phyloP scores from a whole-genome alignment of 2,113 vertebrate species.

The Limanda limanda region DNA sequence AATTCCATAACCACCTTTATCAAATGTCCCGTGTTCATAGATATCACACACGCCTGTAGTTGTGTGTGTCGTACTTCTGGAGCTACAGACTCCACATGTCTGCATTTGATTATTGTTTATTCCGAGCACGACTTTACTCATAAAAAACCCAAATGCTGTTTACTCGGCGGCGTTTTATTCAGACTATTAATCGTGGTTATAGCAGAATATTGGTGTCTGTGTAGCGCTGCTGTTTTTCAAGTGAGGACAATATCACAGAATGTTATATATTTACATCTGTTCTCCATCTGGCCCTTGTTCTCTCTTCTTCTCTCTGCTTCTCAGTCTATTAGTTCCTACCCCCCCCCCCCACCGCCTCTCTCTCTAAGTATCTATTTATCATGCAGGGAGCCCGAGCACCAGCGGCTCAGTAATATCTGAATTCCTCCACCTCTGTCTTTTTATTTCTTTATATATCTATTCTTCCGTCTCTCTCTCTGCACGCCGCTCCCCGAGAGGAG shows the following conservation, averaged over 20 bases:
- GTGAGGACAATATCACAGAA: neutral
- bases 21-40: no score
- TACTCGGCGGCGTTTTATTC: no score
- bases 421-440: conserved; percentile 32
- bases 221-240: neutral
- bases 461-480: conserved; percentile 15
- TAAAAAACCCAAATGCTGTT: no score
- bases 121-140: no score
- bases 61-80: no score
- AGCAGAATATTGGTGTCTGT: no score
- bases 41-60: no score
- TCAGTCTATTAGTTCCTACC: conserved; percentile 17
- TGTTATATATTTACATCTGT: conserved; percentile 4
- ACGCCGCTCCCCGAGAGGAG: conserved; percentile 21
- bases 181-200: no score
- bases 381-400: conserved; percentile 34
- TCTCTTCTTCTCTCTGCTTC: conserved; percentile 39
- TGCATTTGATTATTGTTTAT: no score
- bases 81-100: no score
- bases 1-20: no score
- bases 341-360: neutral
- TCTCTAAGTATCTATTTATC: conserved; percentile 43
- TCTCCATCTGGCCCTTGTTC: conserved; percentile 15
- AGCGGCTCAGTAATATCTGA: conserved; percentile 18
- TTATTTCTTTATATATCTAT: conserved; percentile 26